Percentiles rank a stretch among this genome's conserved stretches.
Evolutionary conservation across 2,113 vertebrate species (phyloP).

Genomic region (Galemys pyrenaicus): DNA sequence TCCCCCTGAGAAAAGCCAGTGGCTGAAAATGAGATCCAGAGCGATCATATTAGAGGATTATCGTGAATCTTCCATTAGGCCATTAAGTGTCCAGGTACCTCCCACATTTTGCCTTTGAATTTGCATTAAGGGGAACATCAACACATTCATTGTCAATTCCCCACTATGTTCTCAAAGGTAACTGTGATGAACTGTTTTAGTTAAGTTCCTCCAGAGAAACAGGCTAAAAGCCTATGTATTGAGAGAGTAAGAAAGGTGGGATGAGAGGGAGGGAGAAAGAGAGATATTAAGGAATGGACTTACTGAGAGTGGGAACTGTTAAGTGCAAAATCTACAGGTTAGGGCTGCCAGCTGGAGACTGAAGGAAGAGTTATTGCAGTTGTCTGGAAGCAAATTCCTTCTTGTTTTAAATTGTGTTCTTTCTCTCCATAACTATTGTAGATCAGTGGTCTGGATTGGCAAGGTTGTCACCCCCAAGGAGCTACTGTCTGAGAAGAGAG

Average conservation of each 20-base stretch:
- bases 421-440: not conserved
- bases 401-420: not conserved
- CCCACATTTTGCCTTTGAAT: not conserved
- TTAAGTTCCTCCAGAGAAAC: not conserved
- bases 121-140: not conserved
- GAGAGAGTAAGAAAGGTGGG: too few species aligned
- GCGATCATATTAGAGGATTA: not conserved
- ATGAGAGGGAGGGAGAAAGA: too few species aligned
- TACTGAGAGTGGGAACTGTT: not conserved
- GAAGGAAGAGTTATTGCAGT: not conserved
- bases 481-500: not conserved
- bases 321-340: not conserved
- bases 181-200: not conserved
- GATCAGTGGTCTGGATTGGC: not conserved
- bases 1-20: not conserved
- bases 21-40: slow-evolving; percentile 40
- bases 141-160: not conserved
- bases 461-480: not conserved
- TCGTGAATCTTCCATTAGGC: not conserved
- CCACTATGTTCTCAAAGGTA: not conserved
- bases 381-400: not conserved
- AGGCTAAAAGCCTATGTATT: not conserved
- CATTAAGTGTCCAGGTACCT: not conserved
- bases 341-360: not conserved
- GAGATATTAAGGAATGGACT: not conserved